These are phyloP conservation scores for Drosophila oshimai DNA, from an alignment of 1,140 invertebrate genomes.

Conservation along the genomic window DNA sequence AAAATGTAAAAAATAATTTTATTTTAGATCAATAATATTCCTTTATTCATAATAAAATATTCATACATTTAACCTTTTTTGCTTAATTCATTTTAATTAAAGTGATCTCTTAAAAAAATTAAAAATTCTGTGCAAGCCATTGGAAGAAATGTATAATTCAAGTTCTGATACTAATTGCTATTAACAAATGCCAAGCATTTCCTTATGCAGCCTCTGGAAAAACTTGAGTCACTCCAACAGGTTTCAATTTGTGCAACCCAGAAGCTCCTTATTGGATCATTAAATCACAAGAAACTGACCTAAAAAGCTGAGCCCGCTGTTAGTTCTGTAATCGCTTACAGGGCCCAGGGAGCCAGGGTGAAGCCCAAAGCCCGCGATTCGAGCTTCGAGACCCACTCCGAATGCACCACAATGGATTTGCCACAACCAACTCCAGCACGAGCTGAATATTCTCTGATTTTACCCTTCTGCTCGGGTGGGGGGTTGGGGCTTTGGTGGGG, in stretches of 20 bases:
- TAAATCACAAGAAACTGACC: constrained; percentile 13
- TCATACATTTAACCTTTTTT: no score
- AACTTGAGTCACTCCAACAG: constrained; percentile 12
- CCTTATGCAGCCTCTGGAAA: neutral
- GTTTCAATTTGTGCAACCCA: constrained; percentile 1
- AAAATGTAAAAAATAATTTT: no score
- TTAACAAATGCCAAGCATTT: neutral
- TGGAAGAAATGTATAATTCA: neutral
- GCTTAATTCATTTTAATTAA: no score
- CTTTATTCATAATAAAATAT: no score
- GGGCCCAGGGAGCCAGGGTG: neutral
- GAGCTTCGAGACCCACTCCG: constrained; percentile 7
- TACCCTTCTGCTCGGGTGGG: neutral
- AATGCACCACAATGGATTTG: constrained; percentile 39
- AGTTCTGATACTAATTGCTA: neutral
- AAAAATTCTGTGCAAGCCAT: no score
- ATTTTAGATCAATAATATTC: no score
- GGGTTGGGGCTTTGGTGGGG: neutral
- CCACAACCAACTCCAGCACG: constrained; percentile 22
- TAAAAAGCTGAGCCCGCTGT: constrained; percentile 15
- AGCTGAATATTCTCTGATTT: constrained; percentile 41
- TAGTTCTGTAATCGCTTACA: constrained; percentile 17
- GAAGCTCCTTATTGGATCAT: constrained; percentile 19
- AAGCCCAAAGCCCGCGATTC: neutral
- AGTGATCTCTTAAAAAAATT: no score